A percentile compares a stretch with the other conserved stretches of the same genome.
Conservation (phyloP, 2,888 invertebrate genomes). For the Brachyptera putata region DNA sequence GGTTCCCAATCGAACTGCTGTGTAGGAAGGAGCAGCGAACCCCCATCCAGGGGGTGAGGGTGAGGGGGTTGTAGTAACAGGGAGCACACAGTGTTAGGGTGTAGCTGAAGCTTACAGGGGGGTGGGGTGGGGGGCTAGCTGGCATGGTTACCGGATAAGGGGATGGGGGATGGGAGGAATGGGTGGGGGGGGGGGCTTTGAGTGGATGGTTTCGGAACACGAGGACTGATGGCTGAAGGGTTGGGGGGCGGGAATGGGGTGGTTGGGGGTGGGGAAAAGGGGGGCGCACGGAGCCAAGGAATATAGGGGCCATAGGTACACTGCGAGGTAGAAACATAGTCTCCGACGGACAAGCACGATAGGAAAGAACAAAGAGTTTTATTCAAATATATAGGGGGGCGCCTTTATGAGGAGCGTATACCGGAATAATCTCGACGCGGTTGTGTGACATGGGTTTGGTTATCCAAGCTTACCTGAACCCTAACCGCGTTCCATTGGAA, state of each 20-base stretch:
- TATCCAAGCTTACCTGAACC: too few relatives aligned
- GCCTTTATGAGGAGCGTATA: too few relatives aligned
- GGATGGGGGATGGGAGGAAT: constrained; percentile 29
- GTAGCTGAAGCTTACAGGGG: constrained; percentile 38
- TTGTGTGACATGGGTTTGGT: too few relatives aligned
- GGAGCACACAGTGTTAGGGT: constrained; percentile 25
- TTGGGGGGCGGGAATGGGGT: constrained; percentile 21
- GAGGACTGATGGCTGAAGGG: constrained; percentile 33
- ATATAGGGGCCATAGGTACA: constrained; percentile 23
- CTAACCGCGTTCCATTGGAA: too few relatives aligned
- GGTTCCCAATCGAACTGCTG: too few relatives aligned
- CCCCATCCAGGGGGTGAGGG: constrained; percentile 26
- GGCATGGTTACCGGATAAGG: too few relatives aligned
- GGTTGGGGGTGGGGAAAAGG: neutral
- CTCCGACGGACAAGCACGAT: too few relatives aligned
- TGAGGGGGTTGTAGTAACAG: constrained; percentile 12
- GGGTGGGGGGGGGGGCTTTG: constrained; percentile 31
- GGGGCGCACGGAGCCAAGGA: neutral
- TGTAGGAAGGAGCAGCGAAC: constrained; percentile 29
- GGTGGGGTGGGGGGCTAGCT: constrained; percentile 35
- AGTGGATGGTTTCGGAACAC: constrained; percentile 30
- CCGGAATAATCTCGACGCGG: too few relatives aligned
- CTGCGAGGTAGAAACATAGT: neutral
- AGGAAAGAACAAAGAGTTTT: too few relatives aligned
- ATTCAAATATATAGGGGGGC: too few relatives aligned